These are phyloP conservation scores for Berghia stephanieae DNA, from an alignment of 1,140 invertebrate species.

Conservation along the genomic window DNA sequence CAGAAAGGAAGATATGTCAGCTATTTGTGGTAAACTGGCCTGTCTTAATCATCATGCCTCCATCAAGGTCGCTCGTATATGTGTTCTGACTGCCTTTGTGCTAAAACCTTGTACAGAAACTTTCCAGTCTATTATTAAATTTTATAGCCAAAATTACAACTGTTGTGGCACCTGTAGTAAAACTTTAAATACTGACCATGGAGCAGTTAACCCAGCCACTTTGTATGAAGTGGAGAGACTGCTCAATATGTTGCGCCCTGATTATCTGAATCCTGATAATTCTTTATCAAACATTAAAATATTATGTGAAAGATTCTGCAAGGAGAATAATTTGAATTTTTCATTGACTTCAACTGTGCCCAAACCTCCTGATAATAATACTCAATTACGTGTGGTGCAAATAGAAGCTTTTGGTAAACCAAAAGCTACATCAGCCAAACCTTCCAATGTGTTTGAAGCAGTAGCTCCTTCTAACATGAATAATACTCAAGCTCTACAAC, in stretches of 20 bases:
- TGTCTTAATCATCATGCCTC: constrained; percentile 42
- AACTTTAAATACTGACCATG: constrained; percentile 28
- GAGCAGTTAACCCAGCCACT: constrained; percentile 49
- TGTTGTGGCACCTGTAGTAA: constrained; percentile 43
- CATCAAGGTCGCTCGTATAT: constrained; percentile 42
- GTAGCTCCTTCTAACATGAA: no score
- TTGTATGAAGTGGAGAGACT: constrained; percentile 54
- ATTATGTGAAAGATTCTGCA: constrained; percentile 46
- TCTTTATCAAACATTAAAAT: constrained; percentile 38
- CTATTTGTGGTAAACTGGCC: constrained; percentile 48
- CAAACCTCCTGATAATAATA: no score
- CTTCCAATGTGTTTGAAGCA: no score
- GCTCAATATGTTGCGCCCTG: constrained; percentile 49
- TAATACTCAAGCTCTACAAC: no score
- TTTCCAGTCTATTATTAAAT: constrained; percentile 36
- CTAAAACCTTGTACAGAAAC: constrained; percentile 45
- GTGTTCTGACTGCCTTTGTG: constrained; percentile 51
- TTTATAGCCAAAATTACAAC: constrained; percentile 30
- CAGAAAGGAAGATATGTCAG: constrained; percentile 45
- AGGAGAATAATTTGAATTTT: constrained; percentile 40
- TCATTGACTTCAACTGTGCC: no score
- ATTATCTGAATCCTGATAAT: constrained; percentile 49
- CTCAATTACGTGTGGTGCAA: no score
- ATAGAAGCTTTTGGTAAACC: no score
- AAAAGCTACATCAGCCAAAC: no score